Evolutionary conservation across 2,888 invertebrate species (phyloP).

Genomic region (Adineta ricciae): DNA sequence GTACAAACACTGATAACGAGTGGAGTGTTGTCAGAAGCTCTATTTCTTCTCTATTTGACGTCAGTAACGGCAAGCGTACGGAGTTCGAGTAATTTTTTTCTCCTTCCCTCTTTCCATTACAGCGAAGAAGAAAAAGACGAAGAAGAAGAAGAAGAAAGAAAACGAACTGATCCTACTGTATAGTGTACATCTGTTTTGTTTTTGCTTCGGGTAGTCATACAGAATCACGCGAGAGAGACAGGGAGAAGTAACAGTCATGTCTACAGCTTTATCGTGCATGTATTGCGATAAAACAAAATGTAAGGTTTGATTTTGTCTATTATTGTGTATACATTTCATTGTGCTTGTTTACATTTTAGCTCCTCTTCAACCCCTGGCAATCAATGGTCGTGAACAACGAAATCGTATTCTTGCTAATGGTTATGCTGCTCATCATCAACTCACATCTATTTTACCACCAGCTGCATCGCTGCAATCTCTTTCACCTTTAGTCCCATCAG

Average conservation of each 20-base stretch:
- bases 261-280: conserved; percentile 3
- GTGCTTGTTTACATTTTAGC: not conserved
- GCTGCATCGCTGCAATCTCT: not conserved
- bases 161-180: not conserved
- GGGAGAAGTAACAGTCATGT: not conserved
- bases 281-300: not conserved
- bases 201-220: not conserved
- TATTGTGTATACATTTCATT: not conserved
- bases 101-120: not conserved
- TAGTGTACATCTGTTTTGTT: conserved; percentile 10
- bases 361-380: not conserved
- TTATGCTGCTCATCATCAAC: not conserved
- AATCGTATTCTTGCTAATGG: not conserved
- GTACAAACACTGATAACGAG: not conserved
- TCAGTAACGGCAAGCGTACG: not conserved
- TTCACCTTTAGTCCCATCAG: not conserved
- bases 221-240: not conserved
- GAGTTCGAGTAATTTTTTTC: not conserved
- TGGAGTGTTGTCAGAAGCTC: not conserved
- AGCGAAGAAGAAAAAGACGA: not conserved
- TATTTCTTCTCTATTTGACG: not conserved
- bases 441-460: not conserved
- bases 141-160: no score
- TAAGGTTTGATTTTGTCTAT: not conserved
- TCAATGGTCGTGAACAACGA: not conserved